Evolutionary conservation across 2,113 vertebrate species (phyloP).

Genomic region (zebrafish (Danio rerio)): DNA sequence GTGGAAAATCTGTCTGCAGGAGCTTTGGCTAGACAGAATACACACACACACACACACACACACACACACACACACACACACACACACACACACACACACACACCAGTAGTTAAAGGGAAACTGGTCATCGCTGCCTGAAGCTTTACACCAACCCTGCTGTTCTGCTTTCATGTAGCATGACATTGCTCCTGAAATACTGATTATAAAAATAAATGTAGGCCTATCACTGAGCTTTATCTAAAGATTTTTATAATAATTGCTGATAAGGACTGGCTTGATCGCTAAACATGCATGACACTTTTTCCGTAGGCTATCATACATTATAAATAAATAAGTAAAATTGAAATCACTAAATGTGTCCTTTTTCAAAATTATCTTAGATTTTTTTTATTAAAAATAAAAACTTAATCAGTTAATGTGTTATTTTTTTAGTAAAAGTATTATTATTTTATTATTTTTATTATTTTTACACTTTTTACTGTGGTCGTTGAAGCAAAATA

Average conservation of each 20-base stretch:
- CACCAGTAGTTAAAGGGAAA: not conserved
- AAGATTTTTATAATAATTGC: not conserved
- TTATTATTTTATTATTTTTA: no score
- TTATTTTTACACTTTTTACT: no score
- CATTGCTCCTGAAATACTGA: not conserved
- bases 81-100: not conserved
- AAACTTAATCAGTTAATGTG: no score
- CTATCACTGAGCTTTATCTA: not conserved
- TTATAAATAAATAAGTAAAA: no score
- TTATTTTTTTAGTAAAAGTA: no score
- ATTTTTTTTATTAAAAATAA: no score
- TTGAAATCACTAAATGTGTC: no score
- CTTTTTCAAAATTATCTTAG: no score
- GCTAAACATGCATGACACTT: not conserved
- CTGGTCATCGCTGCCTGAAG: not conserved
- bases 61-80: not conserved
- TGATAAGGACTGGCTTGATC: not conserved
- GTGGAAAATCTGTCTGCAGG: not conserved
- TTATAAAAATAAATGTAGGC: not conserved
- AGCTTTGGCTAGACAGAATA: not conserved
- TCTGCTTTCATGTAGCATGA: not conserved
- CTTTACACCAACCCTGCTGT: not conserved
- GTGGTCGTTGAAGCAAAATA: no score
- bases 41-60: not conserved
- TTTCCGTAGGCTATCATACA: no score